phyloP scores from a whole-genome alignment of 2,113 vertebrate genomes.

The Cepphus grylle region DNA sequence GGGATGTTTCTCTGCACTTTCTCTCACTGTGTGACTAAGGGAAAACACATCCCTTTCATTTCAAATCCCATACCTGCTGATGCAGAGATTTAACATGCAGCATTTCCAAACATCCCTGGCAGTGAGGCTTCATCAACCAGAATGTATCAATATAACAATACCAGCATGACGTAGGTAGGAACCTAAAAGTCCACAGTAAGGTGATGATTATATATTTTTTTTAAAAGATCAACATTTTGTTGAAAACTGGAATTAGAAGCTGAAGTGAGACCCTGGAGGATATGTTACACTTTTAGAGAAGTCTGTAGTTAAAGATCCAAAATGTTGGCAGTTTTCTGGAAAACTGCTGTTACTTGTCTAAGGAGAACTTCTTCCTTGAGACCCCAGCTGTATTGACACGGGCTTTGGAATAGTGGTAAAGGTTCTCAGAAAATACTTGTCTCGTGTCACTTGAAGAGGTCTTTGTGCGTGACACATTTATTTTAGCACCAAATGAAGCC shows the following conservation, averaged over 20 bases:
- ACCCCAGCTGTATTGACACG: not conserved
- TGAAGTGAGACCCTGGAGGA: not conserved
- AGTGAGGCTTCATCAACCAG: not conserved
- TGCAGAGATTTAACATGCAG: not conserved
- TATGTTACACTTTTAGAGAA: not conserved
- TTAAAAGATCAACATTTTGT: not conserved
- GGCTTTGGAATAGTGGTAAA: not conserved
- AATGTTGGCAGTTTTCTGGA: not conserved
- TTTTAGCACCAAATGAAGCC: not conserved
- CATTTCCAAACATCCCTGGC: not conserved
- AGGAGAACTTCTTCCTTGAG: not conserved
- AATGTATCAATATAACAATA: fast-evolving
- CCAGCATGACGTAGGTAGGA: fast-evolving
- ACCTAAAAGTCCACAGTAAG: not conserved
- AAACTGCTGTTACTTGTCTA: not conserved
- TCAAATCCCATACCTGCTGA: not conserved
- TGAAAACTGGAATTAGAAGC: not conserved
- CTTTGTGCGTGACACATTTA: not conserved
- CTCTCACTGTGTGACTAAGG: not conserved
- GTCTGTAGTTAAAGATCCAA: not conserved
- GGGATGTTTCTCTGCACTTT: not conserved
- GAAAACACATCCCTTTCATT: not conserved
- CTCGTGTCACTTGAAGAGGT: not conserved
- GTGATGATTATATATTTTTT: not conserved
- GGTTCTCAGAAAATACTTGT: not conserved